phyloP scores from a whole-genome alignment of 1,140 invertebrate genomes.

The Drosophila orena region DNA sequence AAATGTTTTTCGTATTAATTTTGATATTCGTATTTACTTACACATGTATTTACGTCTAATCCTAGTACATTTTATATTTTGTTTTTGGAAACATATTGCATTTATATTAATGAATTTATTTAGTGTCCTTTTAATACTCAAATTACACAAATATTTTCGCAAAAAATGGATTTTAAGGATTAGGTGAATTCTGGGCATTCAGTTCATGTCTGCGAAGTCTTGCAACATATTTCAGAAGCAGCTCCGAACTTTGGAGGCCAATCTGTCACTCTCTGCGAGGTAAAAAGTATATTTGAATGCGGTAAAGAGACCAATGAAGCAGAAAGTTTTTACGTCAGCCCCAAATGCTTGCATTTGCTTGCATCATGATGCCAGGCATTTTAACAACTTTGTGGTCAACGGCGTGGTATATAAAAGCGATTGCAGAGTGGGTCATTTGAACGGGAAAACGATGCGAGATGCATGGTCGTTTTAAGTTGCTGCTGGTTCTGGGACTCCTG shows the following conservation, averaged over 20 bases:
- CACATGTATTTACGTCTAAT: too few species aligned
- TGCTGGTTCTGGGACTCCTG: constrained; percentile 68
- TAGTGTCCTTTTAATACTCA: background rate
- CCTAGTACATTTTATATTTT: too few species aligned
- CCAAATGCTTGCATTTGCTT: constrained; percentile 48
- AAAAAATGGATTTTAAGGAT: background rate
- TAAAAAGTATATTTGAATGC: constrained; percentile 24
- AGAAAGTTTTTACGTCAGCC: constrained; percentile 53
- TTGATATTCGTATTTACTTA: background rate
- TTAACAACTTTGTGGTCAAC: constrained; percentile 51
- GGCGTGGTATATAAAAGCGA: constrained; percentile 58
- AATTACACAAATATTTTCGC: too few species aligned
- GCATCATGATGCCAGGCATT: constrained; percentile 45
- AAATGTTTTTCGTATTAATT: constrained; percentile 1
- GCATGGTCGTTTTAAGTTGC: constrained; percentile 59
- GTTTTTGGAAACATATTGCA: too few species aligned
- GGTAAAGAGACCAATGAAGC: constrained; percentile 42
- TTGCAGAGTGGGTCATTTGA: constrained; percentile 21
- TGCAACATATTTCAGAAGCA: background rate
- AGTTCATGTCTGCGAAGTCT: background rate
- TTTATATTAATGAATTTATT: too few species aligned
- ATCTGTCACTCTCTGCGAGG: constrained; percentile 20
- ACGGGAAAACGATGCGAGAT: constrained; percentile 47
- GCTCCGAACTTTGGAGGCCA: constrained; percentile 26
- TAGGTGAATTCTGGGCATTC: background rate